Evolutionary conservation across 2,797 vertebrate species (phyloP).

Genomic region (Pipistrellus pygmaeus): DNA sequence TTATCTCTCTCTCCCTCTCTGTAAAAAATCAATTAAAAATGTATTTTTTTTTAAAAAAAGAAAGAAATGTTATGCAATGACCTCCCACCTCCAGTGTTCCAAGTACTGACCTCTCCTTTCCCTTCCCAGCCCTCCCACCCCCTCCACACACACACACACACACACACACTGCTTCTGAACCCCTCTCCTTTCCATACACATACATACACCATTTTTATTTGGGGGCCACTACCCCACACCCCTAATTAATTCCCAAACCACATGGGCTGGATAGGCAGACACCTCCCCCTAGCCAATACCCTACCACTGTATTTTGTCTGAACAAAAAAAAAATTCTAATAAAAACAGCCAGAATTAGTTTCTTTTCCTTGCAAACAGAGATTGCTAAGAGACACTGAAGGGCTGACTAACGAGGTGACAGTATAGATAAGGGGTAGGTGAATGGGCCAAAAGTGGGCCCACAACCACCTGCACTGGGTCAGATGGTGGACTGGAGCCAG

Average conservation of each 20-base stretch:
- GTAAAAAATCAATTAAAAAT: too few species aligned
- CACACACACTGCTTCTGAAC: not conserved
- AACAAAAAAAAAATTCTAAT: not conserved
- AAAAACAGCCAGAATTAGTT: not conserved
- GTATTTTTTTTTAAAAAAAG: too few species aligned
- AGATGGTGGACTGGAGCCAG: not conserved
- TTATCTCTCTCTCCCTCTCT: too few species aligned
- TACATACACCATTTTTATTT: not conserved
- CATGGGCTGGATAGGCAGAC: not conserved
- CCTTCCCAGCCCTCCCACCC: not conserved
- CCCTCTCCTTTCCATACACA: not conserved
- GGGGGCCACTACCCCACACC: not conserved
- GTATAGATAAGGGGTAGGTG: not conserved
- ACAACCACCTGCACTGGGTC: not conserved
- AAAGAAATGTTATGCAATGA: not conserved
- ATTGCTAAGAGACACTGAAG: not conserved
- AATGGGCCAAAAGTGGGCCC: not conserved
- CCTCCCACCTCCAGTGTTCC: not conserved
- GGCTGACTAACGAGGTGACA: not conserved
- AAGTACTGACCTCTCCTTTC: not conserved
- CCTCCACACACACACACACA: not conserved
- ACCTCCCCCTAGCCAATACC: not conserved
- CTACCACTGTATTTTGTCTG: not conserved
- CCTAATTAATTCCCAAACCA: not conserved
- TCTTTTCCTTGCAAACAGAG: constrained; percentile 20